phyloP scores from a whole-genome alignment of 2,797 vertebrate species.

The Bryconaethiops microstoma region DNA sequence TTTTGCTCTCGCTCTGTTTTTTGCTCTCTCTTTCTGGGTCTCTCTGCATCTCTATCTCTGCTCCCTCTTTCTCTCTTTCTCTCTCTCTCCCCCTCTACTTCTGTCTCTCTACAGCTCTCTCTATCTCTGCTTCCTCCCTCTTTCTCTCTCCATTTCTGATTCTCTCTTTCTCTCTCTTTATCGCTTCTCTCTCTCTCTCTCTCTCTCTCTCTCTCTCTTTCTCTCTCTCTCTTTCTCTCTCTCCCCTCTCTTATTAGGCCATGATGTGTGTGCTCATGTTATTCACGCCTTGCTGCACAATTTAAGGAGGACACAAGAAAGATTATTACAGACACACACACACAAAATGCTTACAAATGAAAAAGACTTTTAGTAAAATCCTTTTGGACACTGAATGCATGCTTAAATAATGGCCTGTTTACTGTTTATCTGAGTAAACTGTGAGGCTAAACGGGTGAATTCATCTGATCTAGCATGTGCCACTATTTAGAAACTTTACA shows the following conservation, averaged over 20 bases:
- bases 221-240: slow-evolving; percentile 1
- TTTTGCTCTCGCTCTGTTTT: too few relatives aligned
- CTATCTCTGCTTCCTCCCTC: neutral
- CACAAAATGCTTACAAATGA: too few relatives aligned
- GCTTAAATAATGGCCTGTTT: too few relatives aligned
- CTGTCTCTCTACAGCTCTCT: neutral
- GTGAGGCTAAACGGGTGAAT: too few relatives aligned
- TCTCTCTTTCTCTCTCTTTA: neutral
- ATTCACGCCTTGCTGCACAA: slow-evolving; percentile 78
- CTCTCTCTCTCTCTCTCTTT: neutral
- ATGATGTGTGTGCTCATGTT: slow-evolving; percentile 70
- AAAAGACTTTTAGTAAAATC: too few relatives aligned
- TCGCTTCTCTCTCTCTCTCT: neutral
- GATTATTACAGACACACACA: slow-evolving; percentile 24
- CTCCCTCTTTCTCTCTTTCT: neutral
- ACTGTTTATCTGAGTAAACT: too few relatives aligned
- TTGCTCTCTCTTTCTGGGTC: too few relatives aligned
- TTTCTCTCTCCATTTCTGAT: neutral
- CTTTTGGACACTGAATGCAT: too few relatives aligned
- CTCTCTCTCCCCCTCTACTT: neutral
- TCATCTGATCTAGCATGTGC: too few relatives aligned
- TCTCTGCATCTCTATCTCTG: too few relatives aligned
- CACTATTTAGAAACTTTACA: too few relatives aligned
- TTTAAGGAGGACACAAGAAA: slow-evolving; percentile 79
- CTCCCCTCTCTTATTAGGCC: slow-evolving; percentile 32